phyloP scores from a whole-genome alignment of 1,140 invertebrate species.

The Sycobia sp. region DNA sequence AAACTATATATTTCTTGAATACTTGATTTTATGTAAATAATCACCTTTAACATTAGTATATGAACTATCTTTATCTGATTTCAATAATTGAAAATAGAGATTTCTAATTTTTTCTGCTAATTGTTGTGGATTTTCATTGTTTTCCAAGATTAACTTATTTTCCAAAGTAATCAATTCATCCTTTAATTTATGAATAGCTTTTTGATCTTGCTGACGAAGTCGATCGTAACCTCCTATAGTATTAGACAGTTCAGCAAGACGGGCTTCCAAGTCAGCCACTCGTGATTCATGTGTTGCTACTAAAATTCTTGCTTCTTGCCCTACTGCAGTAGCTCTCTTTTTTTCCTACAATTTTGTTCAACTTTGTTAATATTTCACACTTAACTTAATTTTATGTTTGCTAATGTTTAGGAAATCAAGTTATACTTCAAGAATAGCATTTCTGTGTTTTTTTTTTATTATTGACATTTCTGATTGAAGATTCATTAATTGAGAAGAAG shows the following conservation, averaged over 20 bases:
- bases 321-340: constrained; percentile 69
- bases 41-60: constrained; percentile 49
- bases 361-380: constrained; percentile 3
- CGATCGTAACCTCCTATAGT: constrained; percentile 81
- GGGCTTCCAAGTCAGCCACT: constrained; percentile 77
- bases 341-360: constrained; percentile 62
- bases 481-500: constrained; percentile 68
- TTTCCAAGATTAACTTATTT: constrained; percentile 44
- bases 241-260: constrained; percentile 79
- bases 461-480: constrained; percentile 74
- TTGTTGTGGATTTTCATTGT: constrained; percentile 45
- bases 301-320: constrained; percentile 70
- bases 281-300: constrained; percentile 75
- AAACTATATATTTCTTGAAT: constrained; percentile 1
- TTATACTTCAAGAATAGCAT: constrained; percentile 68
- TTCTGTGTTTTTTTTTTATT: constrained; percentile 73
- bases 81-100: constrained; percentile 46
- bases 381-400: neutral
- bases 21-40: too few relatives aligned
- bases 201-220: constrained; percentile 74
- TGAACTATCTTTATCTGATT: constrained; percentile 51
- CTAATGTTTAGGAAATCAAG: constrained; percentile 38
- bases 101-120: constrained; percentile 50
- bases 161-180: constrained; percentile 57
- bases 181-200: constrained; percentile 75